Percentiles rank a stretch among this genome's conserved stretches.
phyloP scores from a whole-genome alignment of 1,140 invertebrate genomes.

The Papilio helenus region DNA sequence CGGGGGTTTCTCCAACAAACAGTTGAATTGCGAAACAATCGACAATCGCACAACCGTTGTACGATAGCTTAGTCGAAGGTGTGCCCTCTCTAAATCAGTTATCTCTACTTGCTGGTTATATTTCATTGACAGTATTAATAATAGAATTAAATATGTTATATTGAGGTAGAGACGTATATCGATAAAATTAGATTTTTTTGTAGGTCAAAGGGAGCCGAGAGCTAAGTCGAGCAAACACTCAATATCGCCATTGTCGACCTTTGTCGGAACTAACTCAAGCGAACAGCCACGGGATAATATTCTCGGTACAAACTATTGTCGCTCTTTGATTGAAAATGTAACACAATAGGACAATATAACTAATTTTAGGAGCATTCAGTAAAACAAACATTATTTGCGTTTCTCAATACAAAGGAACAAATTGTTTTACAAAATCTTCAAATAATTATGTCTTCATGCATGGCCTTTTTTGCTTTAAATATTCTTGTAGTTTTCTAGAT shows the following conservation, averaged over 20 bases:
- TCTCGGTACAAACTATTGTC: not conserved
- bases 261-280: not conserved
- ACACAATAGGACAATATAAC: not conserved
- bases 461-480: too few species aligned
- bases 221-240: not conserved
- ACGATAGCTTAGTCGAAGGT: too few species aligned
- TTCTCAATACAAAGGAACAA: too few species aligned
- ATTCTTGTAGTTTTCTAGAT: too few species aligned
- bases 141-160: too few species aligned
- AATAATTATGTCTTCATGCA: not conserved
- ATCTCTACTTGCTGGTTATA: too few species aligned
- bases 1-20: too few species aligned
- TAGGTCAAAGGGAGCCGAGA: not conserved
- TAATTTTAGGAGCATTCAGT: not conserved
- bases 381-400: not conserved
- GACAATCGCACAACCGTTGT: too few species aligned
- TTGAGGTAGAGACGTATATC: not conserved
- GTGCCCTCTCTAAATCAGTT: too few species aligned
- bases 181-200: slow-evolving; percentile 6
- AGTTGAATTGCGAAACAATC: too few species aligned
- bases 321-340: not conserved
- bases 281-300: not conserved
- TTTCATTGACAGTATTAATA: too few species aligned
- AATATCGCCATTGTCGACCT: not conserved
- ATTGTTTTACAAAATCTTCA: not conserved